Conservation (phyloP, 2,888 invertebrate genomes). For the Pristionchus japonicus region DNA sequence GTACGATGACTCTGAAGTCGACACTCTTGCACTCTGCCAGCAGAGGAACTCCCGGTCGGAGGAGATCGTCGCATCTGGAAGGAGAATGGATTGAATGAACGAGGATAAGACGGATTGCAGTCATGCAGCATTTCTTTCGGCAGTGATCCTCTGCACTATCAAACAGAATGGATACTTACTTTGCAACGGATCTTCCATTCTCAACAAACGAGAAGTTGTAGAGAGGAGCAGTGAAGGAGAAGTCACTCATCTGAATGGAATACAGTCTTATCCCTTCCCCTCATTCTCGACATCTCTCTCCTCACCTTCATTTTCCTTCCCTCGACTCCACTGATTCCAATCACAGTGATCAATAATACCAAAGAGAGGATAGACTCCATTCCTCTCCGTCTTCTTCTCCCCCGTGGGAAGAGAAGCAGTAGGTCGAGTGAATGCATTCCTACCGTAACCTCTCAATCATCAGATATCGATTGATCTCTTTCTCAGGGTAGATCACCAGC, state of each 20-base stretch:
- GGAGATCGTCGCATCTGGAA: constrained; percentile 3
- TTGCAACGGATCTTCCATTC: constrained; percentile 82
- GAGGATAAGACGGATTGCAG: not conserved
- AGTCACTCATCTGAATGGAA: constrained; percentile 65
- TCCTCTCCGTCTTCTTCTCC: constrained; percentile 9
- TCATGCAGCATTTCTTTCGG: constrained; percentile 79
- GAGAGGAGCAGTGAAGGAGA: constrained; percentile 83
- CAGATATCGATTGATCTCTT: constrained; percentile 11
- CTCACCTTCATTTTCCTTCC: not conserved
- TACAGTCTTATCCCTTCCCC: not conserved
- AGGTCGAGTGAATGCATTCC: not conserved
- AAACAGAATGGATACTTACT: too few relatives aligned
- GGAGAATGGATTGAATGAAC: too few relatives aligned
- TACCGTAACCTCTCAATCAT: constrained; percentile 14
- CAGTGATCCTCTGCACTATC: constrained; percentile 83
- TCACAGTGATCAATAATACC: not conserved
- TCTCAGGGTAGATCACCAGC: not conserved
- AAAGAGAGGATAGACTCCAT: not conserved
- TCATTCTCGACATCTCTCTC: not conserved
- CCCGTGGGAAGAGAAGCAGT: not conserved
- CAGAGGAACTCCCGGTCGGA: constrained; percentile 36
- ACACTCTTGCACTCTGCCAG: constrained; percentile 8
- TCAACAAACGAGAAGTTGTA: constrained; percentile 94
- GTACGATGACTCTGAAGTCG: constrained; percentile 12
- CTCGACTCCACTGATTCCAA: not conserved